These are phyloP conservation scores for Syngnathus rostellatus DNA, from an alignment of 2,797 vertebrate genomes.

Conservation along the genomic window DNA sequence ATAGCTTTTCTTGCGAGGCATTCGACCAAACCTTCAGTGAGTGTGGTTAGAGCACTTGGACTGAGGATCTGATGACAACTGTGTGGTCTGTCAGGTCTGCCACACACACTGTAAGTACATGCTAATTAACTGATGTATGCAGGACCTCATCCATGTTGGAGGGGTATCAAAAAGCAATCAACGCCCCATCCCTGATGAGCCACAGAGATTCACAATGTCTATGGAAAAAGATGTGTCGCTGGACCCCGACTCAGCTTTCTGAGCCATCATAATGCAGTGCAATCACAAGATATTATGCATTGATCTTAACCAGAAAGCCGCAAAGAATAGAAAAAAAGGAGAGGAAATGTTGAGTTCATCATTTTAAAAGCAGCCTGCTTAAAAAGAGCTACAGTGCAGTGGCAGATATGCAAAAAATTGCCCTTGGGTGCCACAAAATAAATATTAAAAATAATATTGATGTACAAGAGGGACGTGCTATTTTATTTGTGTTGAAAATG, in stretches of 20 bases:
- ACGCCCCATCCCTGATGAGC: slow-evolving; percentile 78
- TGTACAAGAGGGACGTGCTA: slow-evolving; percentile 36
- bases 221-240: slow-evolving; percentile 67
- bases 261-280: slow-evolving; percentile 65
- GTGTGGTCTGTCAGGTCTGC: slow-evolving; percentile 47
- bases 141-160: slow-evolving; percentile 75
- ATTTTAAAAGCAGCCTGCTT: slow-evolving; percentile 63
- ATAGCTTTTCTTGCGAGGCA: slow-evolving; percentile 39
- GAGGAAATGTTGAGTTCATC: slow-evolving; percentile 60
- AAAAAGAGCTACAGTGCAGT: slow-evolving; percentile 41
- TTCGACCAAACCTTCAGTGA: slow-evolving; percentile 56
- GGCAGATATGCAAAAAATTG: slow-evolving; percentile 58
- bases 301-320: slow-evolving; percentile 68
- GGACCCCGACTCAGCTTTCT: slow-evolving; percentile 56
- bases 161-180: slow-evolving; percentile 82
- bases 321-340: slow-evolving; percentile 35
- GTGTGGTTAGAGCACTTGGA: slow-evolving; percentile 58
- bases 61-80: slow-evolving; percentile 63
- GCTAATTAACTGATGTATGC: slow-evolving; percentile 77
- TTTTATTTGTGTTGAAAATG: neutral
- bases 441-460: slow-evolving; percentile 40
- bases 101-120: slow-evolving; percentile 56
- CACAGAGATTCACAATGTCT: slow-evolving; percentile 68
- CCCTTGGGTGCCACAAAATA: slow-evolving; percentile 54
- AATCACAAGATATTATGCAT: slow-evolving; percentile 76